Conservation (phyloP, 1,140 invertebrate genomes). For the Aphelenchoides fujianensis region DNA sequence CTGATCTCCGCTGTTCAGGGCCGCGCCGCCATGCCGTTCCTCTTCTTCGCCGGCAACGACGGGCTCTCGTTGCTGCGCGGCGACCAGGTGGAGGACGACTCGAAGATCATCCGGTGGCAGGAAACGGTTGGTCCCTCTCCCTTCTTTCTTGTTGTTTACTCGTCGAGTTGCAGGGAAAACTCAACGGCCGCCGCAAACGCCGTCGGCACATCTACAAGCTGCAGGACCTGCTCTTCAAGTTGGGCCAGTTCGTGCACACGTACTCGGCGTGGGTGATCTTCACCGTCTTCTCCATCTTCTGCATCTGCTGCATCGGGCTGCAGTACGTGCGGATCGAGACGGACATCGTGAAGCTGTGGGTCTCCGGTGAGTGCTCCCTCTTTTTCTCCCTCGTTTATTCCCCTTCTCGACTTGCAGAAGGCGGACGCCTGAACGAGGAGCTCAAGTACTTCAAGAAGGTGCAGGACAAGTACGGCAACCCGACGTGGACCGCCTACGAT, state of each 20-base stretch:
- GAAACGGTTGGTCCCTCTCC: conserved; percentile 9
- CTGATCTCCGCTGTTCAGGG: background rate
- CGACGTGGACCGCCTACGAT: conserved; percentile 23
- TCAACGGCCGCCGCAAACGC: background rate
- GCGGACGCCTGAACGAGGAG: conserved; percentile 32
- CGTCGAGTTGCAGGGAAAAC: background rate
- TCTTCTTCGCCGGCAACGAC: conserved; percentile 20
- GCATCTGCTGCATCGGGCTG: conserved; percentile 47
- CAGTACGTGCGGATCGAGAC: conserved; percentile 56
- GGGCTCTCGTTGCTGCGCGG: background rate
- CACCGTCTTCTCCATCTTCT: conserved; percentile 36
- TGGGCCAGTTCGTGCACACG: conserved; percentile 36
- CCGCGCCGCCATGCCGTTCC: background rate
- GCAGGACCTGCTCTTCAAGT: conserved; percentile 33
- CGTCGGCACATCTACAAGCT: conserved; percentile 23
- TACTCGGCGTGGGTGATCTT: conserved; percentile 45
- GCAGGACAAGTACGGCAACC: conserved; percentile 23
- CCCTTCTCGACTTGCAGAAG: conserved; percentile 25
- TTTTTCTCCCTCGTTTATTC: conserved; percentile 12
- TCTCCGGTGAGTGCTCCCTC: conserved; percentile 39
- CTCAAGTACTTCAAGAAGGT: conserved; percentile 27
- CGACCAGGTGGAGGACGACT: background rate
- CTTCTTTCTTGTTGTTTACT: too few relatives aligned
- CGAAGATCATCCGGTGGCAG: background rate
- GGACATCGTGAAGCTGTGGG: conserved; percentile 58